Conservation (phyloP, 2,797 vertebrate species). For the Gastrophryne carolinensis region DNA sequence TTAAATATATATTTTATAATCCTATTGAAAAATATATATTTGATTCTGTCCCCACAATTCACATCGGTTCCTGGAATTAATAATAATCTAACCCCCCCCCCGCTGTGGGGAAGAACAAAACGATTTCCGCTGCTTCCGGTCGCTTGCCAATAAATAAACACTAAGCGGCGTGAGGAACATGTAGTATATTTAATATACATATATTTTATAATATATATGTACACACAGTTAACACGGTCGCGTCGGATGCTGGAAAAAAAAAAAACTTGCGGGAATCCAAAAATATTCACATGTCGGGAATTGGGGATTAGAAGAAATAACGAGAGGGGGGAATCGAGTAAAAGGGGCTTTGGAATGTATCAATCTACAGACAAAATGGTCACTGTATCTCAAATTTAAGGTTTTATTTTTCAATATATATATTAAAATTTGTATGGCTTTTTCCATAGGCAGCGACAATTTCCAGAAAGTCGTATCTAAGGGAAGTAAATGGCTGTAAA, state of each 20-base stretch:
- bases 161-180: constrained; percentile 62
- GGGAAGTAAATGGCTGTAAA: neutral
- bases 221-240: constrained; percentile 76
- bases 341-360: neutral
- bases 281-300: neutral
- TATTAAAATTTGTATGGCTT: constrained; percentile 48
- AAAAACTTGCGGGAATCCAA: constrained; percentile 4
- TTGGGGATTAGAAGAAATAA: neutral
- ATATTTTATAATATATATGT: constrained; percentile 73
- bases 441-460: constrained; percentile 34
- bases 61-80: too few relatives aligned
- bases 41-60: constrained; percentile 4
- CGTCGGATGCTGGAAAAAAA: neutral
- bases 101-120: too few relatives aligned
- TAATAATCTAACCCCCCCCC: too few relatives aligned
- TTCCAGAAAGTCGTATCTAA: neutral
- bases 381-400: neutral
- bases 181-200: constrained; percentile 69
- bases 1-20: constrained; percentile 18
- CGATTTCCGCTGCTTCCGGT: too few relatives aligned
- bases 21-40: constrained; percentile 38
- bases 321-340: neutral
- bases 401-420: neutral
- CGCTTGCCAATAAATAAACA: constrained; percentile 60
- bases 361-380: neutral